Conservation (phyloP, 2,888 invertebrate genomes). For the Alentia gelatinosa region DNA sequence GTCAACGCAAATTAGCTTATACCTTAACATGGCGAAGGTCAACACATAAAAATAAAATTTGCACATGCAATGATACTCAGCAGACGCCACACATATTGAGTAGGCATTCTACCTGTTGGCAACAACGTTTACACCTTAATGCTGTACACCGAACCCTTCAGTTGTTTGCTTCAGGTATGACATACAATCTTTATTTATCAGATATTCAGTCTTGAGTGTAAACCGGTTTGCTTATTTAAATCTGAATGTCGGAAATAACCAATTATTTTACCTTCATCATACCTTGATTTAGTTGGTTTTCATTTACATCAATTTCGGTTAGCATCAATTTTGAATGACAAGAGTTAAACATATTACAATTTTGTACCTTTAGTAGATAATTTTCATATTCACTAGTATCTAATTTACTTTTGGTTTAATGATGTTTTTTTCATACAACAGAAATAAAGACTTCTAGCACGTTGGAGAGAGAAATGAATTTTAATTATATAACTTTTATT, state of each 20-base stretch:
- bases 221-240: not conserved
- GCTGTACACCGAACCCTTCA: slow-evolving; percentile 30
- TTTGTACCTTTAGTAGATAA: not conserved
- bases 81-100: not conserved
- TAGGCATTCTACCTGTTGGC: slow-evolving; percentile 31
- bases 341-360: slow-evolving; percentile 9
- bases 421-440: slow-evolving; percentile 9
- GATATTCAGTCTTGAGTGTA: not conserved
- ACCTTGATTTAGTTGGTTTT: too few relatives aligned
- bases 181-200: not conserved
- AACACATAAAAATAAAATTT: not conserved
- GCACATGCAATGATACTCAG: not conserved
- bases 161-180: not conserved
- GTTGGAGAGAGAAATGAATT: not conserved
- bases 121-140: not conserved
- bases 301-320: not conserved
- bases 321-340: slow-evolving; percentile 16
- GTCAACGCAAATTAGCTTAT: slow-evolving; percentile 45
- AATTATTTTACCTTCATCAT: not conserved
- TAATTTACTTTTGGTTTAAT: too few relatives aligned
- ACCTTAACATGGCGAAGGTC: slow-evolving; percentile 13
- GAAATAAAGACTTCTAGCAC: slow-evolving; percentile 8
- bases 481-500: not conserved
- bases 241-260: not conserved
- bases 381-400: not conserved